Evolutionary conservation across 2,113 vertebrate species (phyloP).

Genomic region (Piaya cayana): DNA sequence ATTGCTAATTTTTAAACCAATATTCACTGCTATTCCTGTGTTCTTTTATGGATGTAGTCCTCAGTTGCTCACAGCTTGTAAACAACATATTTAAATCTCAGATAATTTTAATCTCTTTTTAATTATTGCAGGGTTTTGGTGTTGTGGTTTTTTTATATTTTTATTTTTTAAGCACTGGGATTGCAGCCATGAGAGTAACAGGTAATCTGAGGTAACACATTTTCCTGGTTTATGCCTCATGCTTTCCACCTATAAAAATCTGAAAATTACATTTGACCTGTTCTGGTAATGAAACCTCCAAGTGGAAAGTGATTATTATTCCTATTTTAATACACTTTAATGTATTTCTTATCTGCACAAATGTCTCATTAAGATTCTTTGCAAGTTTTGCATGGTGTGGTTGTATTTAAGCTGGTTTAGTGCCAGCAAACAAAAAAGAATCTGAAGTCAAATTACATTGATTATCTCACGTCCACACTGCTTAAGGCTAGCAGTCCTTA

Average conservation of each 20-base stretch:
- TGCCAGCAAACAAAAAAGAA: neutral
- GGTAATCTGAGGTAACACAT: neutral
- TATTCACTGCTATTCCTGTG: neutral
- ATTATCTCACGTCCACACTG: neutral
- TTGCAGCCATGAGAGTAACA: neutral
- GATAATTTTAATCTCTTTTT: neutral
- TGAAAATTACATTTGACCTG: neutral
- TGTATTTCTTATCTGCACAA: neutral
- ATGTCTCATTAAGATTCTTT: neutral
- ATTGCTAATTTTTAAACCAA: neutral
- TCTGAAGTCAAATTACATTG: neutral
- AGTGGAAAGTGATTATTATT: neutral
- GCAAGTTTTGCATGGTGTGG: neutral
- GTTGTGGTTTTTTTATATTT: neutral
- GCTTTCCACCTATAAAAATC: neutral
- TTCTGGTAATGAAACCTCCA: neutral
- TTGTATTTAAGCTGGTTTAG: neutral
- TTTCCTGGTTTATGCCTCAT: neutral
- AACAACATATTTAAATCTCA: neutral
- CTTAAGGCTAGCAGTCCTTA: neutral
- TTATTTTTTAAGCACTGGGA: fast-evolving
- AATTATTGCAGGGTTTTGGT: neutral
- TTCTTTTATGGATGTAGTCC: neutral
- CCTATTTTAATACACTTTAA: neutral
- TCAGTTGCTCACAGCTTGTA: neutral